Evolutionary conservation across 2,797 vertebrate species (phyloP), one percentile per base, ranked within the genome.

Genomic region (Eospalax fontanierii): DNA sequence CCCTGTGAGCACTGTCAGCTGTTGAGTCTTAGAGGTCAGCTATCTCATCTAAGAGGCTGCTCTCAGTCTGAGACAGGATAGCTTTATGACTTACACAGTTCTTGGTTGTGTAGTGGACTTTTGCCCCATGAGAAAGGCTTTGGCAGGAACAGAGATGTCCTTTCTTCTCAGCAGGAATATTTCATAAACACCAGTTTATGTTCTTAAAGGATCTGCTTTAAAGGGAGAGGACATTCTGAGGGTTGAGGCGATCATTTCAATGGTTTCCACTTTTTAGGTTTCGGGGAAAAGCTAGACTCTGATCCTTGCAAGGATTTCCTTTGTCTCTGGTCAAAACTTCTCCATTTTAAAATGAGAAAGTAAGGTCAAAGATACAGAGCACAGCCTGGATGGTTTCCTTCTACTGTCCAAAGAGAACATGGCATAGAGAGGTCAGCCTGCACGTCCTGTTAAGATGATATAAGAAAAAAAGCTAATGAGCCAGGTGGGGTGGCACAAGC

Each of bases 381-480:
- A 4, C 22, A 70, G 63, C 38, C 46, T 65, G 16, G 16, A 38
- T 63, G 40, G 24, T 40, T 91, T 63, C 9, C 63, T 74, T 71
- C 83, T 83, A 43, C 33, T 75, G 63, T 38, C 73, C 46, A 57
- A 71, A 90, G 6, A 76, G 22, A 66, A 57, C 46, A 16, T 22
- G 66, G 35, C 89, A 33, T 80, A 21, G 30, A 33, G 75, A 33
- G 54, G 15, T 79, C 30, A 28, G 63, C 26, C n/a, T 81, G 63
- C 63, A 57, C 24, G 86, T 75, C 33, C 43, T 91, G 81, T 90
- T 90, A 90, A 82, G 81, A 43, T 81, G 15, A 33, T 35, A 81
- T 87, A 65, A 70, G 65, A 38, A n/a, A 79, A 85, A 50, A 50
- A 50, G 46, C 11, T n/a, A n/a, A n/a, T n/a, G n/a, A n/a, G n/a